Evolutionary conservation across 2,797 vertebrate species (phyloP), one percentile per base, ranked within the genome.

Genomic region (Leptoclinus maculatus): DNA sequence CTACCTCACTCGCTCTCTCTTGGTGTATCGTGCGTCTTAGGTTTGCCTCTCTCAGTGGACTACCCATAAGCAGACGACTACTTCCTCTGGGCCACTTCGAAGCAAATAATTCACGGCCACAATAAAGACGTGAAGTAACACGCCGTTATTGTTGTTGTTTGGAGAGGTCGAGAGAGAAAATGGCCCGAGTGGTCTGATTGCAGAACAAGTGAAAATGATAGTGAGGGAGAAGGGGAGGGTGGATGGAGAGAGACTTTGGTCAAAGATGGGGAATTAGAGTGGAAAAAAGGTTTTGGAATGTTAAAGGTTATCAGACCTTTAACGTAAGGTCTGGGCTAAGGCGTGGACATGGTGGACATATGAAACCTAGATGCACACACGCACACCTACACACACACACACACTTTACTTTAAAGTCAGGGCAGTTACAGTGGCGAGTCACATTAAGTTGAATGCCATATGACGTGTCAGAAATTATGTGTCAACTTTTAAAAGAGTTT

Each of bases 291-390:
- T 72, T 81, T 29, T 76, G 91, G 94, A 94, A 95, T 94, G 94
- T 79, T 80, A 83, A 87, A 92, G 92, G 90, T 94, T 86, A 90
- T 76, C 75, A 25, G 89, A 90, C 91, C 92, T 89, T 25, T 92
- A 92, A 92, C 89, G 93, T 80, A 14, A 59, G 79, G 79, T 79
- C 74, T 29, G 59, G 76, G 79, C 56, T 41, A 27, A 85, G 77
- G 87, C 73, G 74, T 88, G 76, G 73, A 69, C 47, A 51, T 25
- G 78, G 78, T 71, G 72, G 88, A 90, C 90, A 91, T 69, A 85
- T 75, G 79, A 92, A 85, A 87, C 86, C 85, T 59, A 65, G 76
- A 80, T 74, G 77, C 66, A 0, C 2, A 9, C 45, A 49, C 45
- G n/a, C 43, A 25, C 36, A 53, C 65, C 39, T 25, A 54, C 51